Evolutionary conservation across 2,113 vertebrate genomes (phyloP), one percentile per base, ranked within the genome.

Genomic region (Psophia crepitans): DNA sequence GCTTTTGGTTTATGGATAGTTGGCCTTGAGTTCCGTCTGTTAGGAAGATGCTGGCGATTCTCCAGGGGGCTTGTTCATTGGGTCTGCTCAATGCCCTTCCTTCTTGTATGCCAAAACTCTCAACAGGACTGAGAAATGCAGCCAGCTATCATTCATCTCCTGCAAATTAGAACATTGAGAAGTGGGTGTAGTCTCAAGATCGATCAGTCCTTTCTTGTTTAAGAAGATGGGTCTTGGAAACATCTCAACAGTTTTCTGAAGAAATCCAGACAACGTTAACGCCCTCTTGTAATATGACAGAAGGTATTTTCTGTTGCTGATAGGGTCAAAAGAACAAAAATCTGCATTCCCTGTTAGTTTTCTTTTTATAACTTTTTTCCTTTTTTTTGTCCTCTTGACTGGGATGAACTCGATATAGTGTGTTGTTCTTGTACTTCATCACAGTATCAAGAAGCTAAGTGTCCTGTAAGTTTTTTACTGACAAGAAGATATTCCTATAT

Each of bases 1-100:
- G 65, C 77, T 93, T 92, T 78, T 89, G 84, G 64, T 89, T 88
- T 92, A 64, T 87, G 83, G 80, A 57, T 82, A 92, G 88, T 44
- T 93, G 90, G 76, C 92, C 80, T 93, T 4, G 8, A 64, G 84
- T 94, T 56, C 79, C 74, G 71, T 77, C 75, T 78, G 49, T 90
- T 92, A 76, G 84, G 80, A 87, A n/a, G 74, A 43, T 73, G 44
- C 53, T 95, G 97, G 90, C 16, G 0, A 9, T 87, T 82, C 65
- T 95, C 90, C 94, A 79, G n/a, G 8, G n/a, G 24, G 35, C 10
- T 82, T 66, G 33, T 91, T 90, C 53, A 6, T 17, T 87, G 48
- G 57, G 78, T 69, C 80, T 92, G 32, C 32, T 87, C 61, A 79
- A 19, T 75, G 80, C 65, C 61, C 44, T 64, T 75, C 39, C 46